Base-by-base conservation (phyloP, 2,797 vertebrate species). In the Spatula clypeata region DNA sequence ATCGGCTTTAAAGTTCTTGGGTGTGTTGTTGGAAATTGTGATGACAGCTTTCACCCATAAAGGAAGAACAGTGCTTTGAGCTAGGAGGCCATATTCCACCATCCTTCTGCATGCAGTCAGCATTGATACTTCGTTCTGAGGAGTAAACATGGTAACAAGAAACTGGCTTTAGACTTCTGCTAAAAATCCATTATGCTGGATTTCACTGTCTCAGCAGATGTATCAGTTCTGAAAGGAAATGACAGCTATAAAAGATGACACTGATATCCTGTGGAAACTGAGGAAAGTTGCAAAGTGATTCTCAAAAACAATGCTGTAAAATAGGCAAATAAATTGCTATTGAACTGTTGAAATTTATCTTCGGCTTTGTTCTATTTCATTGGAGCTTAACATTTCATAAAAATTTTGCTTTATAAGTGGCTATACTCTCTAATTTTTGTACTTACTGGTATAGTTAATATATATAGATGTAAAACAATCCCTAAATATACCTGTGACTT, bases 31-130 rank as follows among this genome's bases (percentile, higher is more conserved):
- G 61, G 51, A 60, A 81, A 26, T 58, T 45, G 23, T 77, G 17
- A n/a, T 67, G 20, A 44, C 13, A 26, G 5, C 54, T 93, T 95
- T 62, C 42, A 90, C 20, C 23, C 12, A 21, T 16, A 61, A 54
- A 67, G 16, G 9, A 31, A 53, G 8, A 69, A 13, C 5, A 51
- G 19, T 61, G 13, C 42, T 54, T 58, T 81, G 17, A 70, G 8
- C 17, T 55, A 34, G 45, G 70, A 47, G 62, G 27, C 21, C 3
- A 18, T 1, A 1, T 72, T 31, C 29, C 75, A 4, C 12, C 4
- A 6, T 49, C 26, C 6, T 70, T 87, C 60, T 0, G 0, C 42
- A 10, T 60, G 58, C 20, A 47, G 17, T 62, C 12, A 65, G 6
- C 32, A 13, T 27, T 88, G 51, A 11, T 73, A 36, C 32, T 74